A percentile compares a stretch with the other conserved stretches of the same genome.
Conservation (phyloP, 2,113 vertebrate species). For the Misgurnus mizolepis region DNA sequence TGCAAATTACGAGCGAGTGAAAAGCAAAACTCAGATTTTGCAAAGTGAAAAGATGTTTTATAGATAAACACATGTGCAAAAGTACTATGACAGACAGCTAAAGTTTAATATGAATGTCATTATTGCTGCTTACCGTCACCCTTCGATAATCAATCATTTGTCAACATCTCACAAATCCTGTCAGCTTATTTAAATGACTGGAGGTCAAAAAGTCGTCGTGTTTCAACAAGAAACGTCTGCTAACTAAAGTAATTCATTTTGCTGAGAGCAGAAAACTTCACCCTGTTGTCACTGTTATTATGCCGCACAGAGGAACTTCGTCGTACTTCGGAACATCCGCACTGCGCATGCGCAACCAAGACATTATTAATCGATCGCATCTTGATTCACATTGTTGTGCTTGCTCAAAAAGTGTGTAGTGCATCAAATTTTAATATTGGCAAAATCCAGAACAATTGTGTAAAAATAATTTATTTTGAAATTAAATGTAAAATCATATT, state of each 20-base stretch:
- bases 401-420: no score
- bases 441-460: neutral
- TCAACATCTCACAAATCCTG: neutral
- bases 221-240: neutral
- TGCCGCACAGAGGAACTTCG: neutral
- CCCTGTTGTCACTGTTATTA: neutral
- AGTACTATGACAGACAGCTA: no score
- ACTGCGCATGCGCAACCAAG: slow-evolving; percentile 10
- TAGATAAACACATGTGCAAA: neutral
- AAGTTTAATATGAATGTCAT: neutral
- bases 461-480: slow-evolving; percentile 14
- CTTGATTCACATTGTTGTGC: neutral
- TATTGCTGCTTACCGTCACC: neutral
- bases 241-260: neutral
- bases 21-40: neutral
- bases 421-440: neutral
- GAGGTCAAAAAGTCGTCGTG: neutral
- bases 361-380: slow-evolving; percentile 11
- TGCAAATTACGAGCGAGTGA: neutral
- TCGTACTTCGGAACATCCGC: neutral
- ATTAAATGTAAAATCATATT: neutral
- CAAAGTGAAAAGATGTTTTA: neutral
- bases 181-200: neutral
- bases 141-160: neutral
- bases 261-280: neutral